These are phyloP conservation scores for Heterotilapia buettikoferi DNA, from an alignment of 2,113 vertebrate species.

Conservation along the genomic window DNA sequence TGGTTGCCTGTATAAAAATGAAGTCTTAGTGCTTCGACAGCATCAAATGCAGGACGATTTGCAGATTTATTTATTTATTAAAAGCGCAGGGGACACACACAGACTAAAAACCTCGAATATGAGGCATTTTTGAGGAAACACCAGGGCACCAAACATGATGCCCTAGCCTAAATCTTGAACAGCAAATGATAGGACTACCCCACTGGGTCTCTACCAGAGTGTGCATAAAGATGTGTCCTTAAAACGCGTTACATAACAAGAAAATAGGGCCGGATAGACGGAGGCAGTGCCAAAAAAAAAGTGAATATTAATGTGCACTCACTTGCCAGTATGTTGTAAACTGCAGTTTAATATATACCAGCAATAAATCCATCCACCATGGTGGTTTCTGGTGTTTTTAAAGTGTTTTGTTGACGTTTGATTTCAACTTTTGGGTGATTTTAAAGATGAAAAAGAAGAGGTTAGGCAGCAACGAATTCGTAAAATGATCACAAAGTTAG, in stretches of 20 bases:
- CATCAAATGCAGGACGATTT: not conserved
- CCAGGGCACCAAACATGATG: not conserved
- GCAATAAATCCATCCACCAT: too few relatives aligned
- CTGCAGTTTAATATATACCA: not conserved
- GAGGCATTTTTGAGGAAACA: not conserved
- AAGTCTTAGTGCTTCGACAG: not conserved
- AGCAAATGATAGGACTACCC: not conserved
- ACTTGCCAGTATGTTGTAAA: not conserved
- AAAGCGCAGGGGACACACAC: not conserved
- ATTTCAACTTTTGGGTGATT: not conserved
- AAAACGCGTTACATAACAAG: conserved; percentile 39
- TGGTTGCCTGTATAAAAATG: not conserved
- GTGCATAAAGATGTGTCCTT: not conserved
- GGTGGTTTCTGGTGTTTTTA: not conserved
- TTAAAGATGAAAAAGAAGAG: not conserved
- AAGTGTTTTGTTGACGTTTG: not conserved
- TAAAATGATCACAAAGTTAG: not conserved
- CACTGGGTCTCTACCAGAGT: not conserved
- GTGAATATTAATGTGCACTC: not conserved
- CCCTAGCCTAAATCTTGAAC: not conserved
- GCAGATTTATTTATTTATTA: not conserved
- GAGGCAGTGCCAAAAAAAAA: not conserved
- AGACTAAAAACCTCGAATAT: not conserved
- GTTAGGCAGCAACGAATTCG: too few relatives aligned
- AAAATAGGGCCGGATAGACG: not conserved